Conservation (phyloP, 2,797 vertebrate species). For the Phyllotis vaccarum region DNA sequence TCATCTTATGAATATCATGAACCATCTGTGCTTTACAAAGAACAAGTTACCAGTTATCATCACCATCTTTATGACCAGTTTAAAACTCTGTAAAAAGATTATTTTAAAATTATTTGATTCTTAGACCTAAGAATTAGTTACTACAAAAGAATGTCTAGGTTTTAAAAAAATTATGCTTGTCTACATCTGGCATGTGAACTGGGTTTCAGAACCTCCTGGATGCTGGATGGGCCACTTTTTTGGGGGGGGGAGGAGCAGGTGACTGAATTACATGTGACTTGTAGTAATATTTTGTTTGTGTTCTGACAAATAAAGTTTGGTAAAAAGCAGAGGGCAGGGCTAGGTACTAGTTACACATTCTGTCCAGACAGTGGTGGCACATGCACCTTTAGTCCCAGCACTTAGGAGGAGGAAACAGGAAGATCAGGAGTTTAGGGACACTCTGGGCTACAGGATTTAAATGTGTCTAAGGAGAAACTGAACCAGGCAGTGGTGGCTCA, state of each 20-base stretch:
- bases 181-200: background rate
- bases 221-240: background rate
- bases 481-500: too few relatives aligned
- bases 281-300: too few relatives aligned
- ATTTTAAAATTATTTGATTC: background rate
- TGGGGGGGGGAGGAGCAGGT: background rate
- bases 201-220: background rate
- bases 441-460: too few relatives aligned
- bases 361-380: too few relatives aligned
- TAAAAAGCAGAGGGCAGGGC: too few relatives aligned
- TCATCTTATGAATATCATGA: background rate
- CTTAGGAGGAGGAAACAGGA: too few relatives aligned
- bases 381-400: too few relatives aligned
- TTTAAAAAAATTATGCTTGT: background rate
- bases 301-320: too few relatives aligned
- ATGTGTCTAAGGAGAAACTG: too few relatives aligned
- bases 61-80: background rate
- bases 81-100: background rate
- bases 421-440: too few relatives aligned
- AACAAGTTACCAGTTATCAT: background rate
- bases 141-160: background rate
- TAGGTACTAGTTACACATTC: too few relatives aligned
- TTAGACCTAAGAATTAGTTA: background rate
- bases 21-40: background rate
- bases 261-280: background rate